Conservation (phyloP, 2,888 invertebrate species). For the Aphodius sticticus region DNA sequence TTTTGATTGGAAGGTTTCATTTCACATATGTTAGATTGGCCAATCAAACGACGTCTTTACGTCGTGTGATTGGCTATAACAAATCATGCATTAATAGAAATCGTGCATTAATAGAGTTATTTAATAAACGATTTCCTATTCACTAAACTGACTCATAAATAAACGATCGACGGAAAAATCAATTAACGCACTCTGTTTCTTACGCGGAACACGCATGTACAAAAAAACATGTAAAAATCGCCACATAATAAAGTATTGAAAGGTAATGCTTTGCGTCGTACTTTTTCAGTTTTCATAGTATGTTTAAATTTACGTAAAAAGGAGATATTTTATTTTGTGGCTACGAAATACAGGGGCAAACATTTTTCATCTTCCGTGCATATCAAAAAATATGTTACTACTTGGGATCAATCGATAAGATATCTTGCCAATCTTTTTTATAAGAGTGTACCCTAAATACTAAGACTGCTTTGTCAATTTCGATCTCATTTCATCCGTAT, state of each 20-base stretch:
- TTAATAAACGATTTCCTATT: too few species aligned
- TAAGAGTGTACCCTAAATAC: slow-evolving; percentile 46
- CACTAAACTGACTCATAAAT: too few species aligned
- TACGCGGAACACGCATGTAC: too few species aligned
- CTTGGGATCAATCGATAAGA: slow-evolving; percentile 55
- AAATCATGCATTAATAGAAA: too few species aligned
- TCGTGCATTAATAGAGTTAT: too few species aligned
- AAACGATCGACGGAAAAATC: too few species aligned
- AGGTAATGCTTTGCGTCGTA: not conserved
- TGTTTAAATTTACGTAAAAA: not conserved
- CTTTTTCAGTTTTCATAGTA: not conserved
- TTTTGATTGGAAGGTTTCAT: too few species aligned
- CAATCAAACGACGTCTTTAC: too few species aligned
- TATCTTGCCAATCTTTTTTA: slow-evolving; percentile 53
- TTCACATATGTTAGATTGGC: too few species aligned
- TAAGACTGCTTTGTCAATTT: slow-evolving; percentile 57
- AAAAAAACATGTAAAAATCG: not conserved
- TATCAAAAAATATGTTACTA: slow-evolving; percentile 44
- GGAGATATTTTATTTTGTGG: slow-evolving; percentile 34
- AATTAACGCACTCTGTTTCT: too few species aligned
- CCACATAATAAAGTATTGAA: not conserved
- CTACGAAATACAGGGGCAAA: slow-evolving; percentile 32
- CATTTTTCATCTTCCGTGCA: slow-evolving; percentile 43
- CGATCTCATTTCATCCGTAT: slow-evolving; percentile 49
- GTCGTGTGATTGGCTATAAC: too few species aligned